Evolutionary conservation across 2,797 vertebrate genomes (phyloP).

Genomic region (Chloroceryle inda): DNA sequence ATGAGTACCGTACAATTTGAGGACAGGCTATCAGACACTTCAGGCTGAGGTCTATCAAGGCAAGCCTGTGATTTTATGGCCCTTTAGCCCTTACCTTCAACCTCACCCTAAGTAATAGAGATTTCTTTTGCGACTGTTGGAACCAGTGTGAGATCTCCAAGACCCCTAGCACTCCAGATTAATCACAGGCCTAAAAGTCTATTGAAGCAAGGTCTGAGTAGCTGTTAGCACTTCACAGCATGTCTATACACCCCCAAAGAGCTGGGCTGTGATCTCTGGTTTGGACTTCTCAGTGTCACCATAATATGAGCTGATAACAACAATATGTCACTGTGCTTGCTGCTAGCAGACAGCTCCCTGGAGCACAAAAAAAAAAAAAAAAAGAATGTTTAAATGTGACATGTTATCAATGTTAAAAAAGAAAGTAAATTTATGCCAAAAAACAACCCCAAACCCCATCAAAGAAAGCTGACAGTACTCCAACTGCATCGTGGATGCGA

Average conservation of each 20-base stretch:
- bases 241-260: background rate
- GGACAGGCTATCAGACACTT: background rate
- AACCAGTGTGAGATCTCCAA: background rate
- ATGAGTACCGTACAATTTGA: background rate
- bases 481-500: background rate
- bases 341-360: background rate
- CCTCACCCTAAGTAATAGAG: background rate
- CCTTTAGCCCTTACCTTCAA: background rate
- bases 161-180: background rate
- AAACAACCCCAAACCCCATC: background rate
- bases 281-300: background rate
- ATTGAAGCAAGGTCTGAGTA: background rate
- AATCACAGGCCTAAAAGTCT: background rate
- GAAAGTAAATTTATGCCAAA: background rate
- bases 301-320: constrained; percentile 16
- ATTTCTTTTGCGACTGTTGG: background rate
- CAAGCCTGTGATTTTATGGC: background rate
- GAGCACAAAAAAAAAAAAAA: background rate
- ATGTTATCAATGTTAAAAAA: background rate
- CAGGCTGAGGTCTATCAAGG: background rate
- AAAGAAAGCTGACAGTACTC: background rate
- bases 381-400: background rate
- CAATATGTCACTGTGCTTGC: background rate
- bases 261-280: background rate
- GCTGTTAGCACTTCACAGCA: background rate